Percentiles rank a stretch among this genome's conserved stretches.
Conservation (phyloP, 2,797 vertebrate species). For the Crypturellus tataupa region DNA sequence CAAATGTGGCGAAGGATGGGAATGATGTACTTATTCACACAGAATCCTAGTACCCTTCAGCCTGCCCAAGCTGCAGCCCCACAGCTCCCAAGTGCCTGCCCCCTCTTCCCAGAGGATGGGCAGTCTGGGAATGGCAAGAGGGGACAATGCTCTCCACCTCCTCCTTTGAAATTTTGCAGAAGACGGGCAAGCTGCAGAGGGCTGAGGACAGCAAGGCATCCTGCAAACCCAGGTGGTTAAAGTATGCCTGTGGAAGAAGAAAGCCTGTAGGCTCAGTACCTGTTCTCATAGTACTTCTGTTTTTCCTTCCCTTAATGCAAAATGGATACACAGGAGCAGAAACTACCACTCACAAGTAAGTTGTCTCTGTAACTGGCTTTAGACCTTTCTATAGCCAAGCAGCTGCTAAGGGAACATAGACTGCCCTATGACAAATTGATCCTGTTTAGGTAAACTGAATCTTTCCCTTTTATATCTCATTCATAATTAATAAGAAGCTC, state of each 20-base stretch:
- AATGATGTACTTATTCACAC: accelerated
- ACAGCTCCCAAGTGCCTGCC: too few relatives aligned
- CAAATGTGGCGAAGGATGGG: not conserved
- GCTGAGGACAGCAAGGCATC: too few relatives aligned
- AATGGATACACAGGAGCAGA: not conserved
- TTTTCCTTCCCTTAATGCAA: not conserved
- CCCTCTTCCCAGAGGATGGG: too few relatives aligned
- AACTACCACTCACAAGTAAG: too few relatives aligned
- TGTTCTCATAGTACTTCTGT: not conserved
- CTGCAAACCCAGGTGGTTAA: too few relatives aligned
- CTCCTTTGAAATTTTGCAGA: too few relatives aligned
- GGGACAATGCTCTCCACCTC: too few relatives aligned
- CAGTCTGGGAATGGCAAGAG: too few relatives aligned
- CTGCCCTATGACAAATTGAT: not conserved
- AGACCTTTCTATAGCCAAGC: not conserved
- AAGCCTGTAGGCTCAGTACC: not conserved
- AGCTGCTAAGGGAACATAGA: not conserved
- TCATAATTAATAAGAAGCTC: not conserved
- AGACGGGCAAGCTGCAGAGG: too few relatives aligned
- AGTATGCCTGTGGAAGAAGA: not conserved
- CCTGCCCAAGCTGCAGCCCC: too few relatives aligned
- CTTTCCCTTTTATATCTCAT: not conserved
- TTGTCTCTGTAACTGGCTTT: not conserved
- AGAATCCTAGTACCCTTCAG: not conserved
- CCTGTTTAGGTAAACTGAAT: not conserved